A percentile compares a stretch with the other conserved stretches of the same genome.
phyloP scores from a whole-genome alignment of 2,113 vertebrate species.

The Gymnocephalus cernua region DNA sequence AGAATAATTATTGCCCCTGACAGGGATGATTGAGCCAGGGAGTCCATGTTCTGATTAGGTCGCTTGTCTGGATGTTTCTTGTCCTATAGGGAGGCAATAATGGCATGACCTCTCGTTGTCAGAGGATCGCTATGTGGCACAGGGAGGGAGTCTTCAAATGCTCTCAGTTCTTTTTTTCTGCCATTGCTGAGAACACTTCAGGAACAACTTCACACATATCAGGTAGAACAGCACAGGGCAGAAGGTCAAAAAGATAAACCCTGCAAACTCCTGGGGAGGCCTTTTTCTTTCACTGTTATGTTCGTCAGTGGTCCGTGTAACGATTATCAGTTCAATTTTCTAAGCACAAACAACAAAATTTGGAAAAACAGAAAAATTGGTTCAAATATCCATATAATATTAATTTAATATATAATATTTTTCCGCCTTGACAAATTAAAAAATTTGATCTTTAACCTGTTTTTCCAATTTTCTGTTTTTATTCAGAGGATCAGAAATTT shows the following conservation, averaged over 20 bases:
- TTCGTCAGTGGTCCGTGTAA: background rate
- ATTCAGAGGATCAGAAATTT: too few relatives aligned
- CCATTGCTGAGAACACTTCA: background rate
- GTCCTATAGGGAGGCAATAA: conserved; percentile 82
- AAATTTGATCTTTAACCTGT: too few relatives aligned
- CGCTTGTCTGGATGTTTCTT: conserved; percentile 79
- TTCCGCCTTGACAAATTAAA: too few relatives aligned
- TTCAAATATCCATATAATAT: too few relatives aligned
- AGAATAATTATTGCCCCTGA: conserved; percentile 92
- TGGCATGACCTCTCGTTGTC: conserved; percentile 83
- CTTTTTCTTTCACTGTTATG: background rate
- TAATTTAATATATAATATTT: too few relatives aligned
- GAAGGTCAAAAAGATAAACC: conserved; percentile 27
- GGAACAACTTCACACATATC: conserved; percentile 3
- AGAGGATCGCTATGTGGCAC: conserved; percentile 46
- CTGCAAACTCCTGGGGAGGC: background rate
- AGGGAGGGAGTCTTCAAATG: conserved; percentile 43
- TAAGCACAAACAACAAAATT: too few relatives aligned
- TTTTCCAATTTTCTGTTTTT: too few relatives aligned
- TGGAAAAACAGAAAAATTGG: too few relatives aligned
- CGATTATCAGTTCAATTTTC: too few relatives aligned
- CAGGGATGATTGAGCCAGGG: conserved; percentile 91
- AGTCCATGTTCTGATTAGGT: conserved; percentile 88
- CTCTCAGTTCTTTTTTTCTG: conserved; percentile 49
- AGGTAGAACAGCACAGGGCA: conserved; percentile 15